A percentile compares a stretch with the other conserved stretches of the same genome.
Evolutionary conservation across 2,888 invertebrate genomes (phyloP).

Genomic region (Lacanobia oleracea): DNA sequence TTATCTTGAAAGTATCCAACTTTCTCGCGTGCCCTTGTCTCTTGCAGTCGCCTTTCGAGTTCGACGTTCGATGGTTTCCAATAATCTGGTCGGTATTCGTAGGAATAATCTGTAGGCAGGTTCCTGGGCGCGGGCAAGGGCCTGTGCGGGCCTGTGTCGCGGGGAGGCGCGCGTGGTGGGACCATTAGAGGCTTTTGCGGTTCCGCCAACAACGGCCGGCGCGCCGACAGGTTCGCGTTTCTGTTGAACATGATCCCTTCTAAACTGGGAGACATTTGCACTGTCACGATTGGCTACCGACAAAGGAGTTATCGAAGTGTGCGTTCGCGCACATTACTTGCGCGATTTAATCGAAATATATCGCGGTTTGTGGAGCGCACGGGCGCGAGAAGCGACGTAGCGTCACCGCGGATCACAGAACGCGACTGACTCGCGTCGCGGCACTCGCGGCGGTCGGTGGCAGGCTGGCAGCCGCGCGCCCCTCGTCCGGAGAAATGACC

Average conservation of each 20-base stretch:
- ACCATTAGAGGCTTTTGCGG: conserved; percentile 86
- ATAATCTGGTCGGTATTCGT: conserved; percentile 84
- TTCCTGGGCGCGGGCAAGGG: conserved; percentile 82
- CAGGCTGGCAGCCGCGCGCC: conserved; percentile 76
- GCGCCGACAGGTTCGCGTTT: conserved; percentile 87
- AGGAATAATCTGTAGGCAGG: conserved; percentile 76
- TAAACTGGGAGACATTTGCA: conserved; percentile 89
- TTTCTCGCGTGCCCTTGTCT: conserved; percentile 86
- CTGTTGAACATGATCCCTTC: conserved; percentile 90
- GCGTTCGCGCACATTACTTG: conserved; percentile 88
- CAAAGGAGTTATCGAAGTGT: conserved; percentile 77
- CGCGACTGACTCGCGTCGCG: conserved; percentile 77
- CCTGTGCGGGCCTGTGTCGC: conserved; percentile 83
- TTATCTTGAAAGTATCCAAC: conserved; percentile 88
- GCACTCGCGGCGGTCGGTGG: conserved; percentile 59
- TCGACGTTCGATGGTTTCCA: conserved; percentile 89
- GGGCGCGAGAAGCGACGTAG: conserved; percentile 73
- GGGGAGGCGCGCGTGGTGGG: conserved; percentile 86
- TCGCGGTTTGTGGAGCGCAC: conserved; percentile 66
- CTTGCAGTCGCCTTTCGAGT: conserved; percentile 86
- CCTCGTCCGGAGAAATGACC: conserved; percentile 87
- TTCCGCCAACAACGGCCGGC: conserved; percentile 88
- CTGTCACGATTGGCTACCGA: conserved; percentile 82
- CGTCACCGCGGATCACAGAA: conserved; percentile 68
- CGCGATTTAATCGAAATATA: conserved; percentile 71